Conservation (phyloP, 2,888 invertebrate genomes). For the Busseola fusca region DNA sequence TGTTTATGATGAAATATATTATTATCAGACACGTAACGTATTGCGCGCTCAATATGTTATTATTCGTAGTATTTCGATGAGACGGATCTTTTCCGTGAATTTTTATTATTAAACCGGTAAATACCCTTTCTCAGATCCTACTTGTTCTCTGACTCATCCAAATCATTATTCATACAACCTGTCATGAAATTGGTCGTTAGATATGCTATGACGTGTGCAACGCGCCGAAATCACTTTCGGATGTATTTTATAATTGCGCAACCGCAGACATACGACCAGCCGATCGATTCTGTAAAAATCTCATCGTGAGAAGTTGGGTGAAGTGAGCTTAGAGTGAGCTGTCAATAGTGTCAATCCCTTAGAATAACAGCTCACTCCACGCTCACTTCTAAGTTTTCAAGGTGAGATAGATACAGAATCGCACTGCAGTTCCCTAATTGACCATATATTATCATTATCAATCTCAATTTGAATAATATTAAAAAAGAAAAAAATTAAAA, state of each 20-base stretch:
- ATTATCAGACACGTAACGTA: slow-evolving; percentile 22
- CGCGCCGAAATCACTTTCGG: not conserved
- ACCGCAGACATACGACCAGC: not conserved
- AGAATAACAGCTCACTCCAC: too few relatives aligned
- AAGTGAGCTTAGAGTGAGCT: too few relatives aligned
- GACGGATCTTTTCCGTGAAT: slow-evolving; percentile 14
- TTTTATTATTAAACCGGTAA: slow-evolving; percentile 4
- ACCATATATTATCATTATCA: too few relatives aligned
- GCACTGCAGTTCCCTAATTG: too few relatives aligned
- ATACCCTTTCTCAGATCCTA: not conserved
- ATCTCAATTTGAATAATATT: too few relatives aligned
- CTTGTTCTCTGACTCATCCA: slow-evolving; percentile 1
- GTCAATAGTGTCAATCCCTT: too few relatives aligned
- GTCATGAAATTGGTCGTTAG: not conserved
- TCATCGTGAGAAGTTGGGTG: too few relatives aligned
- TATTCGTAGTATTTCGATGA: slow-evolving; percentile 29
- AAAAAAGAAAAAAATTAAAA: too few relatives aligned
- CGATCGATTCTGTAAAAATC: too few relatives aligned
- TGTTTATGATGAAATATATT: slow-evolving; percentile 37
- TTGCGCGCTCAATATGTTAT: not conserved
- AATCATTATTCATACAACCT: not conserved
- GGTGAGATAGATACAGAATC: too few relatives aligned
- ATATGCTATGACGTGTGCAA: not conserved
- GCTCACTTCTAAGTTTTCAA: too few relatives aligned
- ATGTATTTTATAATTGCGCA: not conserved